Evolutionary conservation across 2,113 vertebrate genomes (phyloP).

Genomic region (Dolichotis patagonum): DNA sequence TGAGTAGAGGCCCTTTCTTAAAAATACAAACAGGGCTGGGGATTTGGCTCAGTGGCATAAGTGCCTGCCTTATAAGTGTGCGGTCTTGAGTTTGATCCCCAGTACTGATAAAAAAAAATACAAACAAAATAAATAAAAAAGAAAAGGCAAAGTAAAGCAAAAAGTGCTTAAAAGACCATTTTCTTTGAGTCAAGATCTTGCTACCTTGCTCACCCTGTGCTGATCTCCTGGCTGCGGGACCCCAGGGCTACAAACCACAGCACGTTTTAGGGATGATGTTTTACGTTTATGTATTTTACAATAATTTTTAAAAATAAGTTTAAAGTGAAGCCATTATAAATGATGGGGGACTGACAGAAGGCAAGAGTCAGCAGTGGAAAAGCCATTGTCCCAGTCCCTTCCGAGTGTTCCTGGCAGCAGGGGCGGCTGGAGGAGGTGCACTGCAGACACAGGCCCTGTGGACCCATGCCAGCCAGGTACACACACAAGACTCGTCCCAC

Average conservation of each 20-base stretch:
- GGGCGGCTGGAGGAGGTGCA: no score
- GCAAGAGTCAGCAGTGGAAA: not conserved
- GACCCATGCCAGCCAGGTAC: not conserved
- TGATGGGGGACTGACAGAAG: not conserved
- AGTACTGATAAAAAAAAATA: no score
- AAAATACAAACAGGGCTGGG: no score
- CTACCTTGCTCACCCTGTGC: not conserved
- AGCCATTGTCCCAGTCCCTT: not conserved
- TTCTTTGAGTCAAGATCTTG: not conserved
- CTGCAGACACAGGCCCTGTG: no score
- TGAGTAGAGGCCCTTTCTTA: not conserved
- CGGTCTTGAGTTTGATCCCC: no score
- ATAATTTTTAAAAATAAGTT: not conserved
- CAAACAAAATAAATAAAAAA: no score
- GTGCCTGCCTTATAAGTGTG: no score
- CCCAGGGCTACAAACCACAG: not conserved
- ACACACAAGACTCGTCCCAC: not conserved
- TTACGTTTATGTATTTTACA: not conserved
- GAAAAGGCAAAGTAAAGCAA: not conserved
- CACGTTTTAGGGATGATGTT: not conserved
- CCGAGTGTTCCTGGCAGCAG: not conserved
- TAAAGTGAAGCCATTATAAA: constrained; percentile 25
- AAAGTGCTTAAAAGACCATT: not conserved
- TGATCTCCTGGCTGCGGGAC: not conserved
- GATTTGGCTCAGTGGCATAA: no score